phyloP scores from a whole-genome alignment of 1,140 invertebrate species.

The Musca domestica region DNA sequence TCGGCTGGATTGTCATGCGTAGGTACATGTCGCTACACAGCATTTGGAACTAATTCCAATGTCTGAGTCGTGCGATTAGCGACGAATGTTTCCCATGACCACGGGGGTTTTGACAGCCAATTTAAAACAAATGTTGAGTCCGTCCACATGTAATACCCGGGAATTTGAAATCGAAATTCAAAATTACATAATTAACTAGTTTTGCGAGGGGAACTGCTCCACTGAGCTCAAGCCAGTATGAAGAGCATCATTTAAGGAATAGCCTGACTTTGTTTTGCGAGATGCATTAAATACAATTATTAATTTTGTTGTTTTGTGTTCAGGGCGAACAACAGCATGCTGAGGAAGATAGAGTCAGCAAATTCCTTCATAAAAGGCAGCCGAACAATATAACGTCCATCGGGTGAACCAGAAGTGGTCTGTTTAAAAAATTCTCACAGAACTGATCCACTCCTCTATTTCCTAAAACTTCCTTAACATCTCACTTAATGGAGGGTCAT shows the following conservation, averaged over 20 bases:
- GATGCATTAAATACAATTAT: constrained; percentile 10
- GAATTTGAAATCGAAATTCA: too few species aligned
- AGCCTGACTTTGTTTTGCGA: too few species aligned
- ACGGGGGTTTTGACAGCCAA: neutral
- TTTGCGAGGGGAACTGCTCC: neutral
- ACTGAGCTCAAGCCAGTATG: neutral
- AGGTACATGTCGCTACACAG: constrained; percentile 2
- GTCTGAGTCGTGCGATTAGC: neutral
- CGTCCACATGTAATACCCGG: too few species aligned
- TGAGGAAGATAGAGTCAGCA: neutral
- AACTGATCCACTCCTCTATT: neutral
- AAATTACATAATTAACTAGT: neutral
- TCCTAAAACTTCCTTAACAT: constrained; percentile 4
- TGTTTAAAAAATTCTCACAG: neutral
- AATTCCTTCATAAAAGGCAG: neutral
- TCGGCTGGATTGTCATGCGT: neutral
- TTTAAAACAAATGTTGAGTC: neutral
- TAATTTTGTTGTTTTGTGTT: constrained; percentile 1
- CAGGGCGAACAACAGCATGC: neutral
- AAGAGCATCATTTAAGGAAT: constrained; percentile 12
- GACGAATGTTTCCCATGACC: too few species aligned
- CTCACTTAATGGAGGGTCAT: neutral
- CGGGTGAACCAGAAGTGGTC: neutral
- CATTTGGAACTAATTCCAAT: neutral
- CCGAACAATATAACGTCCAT: neutral